Evolutionary conservation across 2,797 vertebrate species (phyloP), one percentile per base, ranked within the genome.

Genomic region (Aplochiton taeniatus): DNA sequence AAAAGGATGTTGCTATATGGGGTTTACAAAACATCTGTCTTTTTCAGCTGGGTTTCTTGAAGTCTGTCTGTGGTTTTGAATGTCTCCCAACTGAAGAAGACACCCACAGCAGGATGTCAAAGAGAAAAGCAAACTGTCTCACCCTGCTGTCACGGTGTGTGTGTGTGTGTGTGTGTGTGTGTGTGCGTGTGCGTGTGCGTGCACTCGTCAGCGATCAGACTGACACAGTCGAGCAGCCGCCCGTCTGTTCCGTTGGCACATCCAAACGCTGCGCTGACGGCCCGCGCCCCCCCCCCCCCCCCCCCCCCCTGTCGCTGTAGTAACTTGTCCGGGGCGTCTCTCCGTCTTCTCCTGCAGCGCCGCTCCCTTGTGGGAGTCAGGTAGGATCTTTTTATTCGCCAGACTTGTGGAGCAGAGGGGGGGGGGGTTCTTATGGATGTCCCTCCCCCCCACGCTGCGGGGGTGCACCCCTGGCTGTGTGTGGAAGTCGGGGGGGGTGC

Each of bases 111-210:
- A 71, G 63, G 78, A 48, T 76, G 70, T 73, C 62, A 61, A 41
- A 46, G 62, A 63, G 75, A 79, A 83, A 85, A 84, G 87, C 86
- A 61, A 9, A 58, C n/a, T 66, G 77, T 69, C 78, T 83, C 87
- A 81, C 82, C 87, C 83, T 78, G 69, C 72, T 63, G 8, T 4
- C n/a, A 61, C 31, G 11, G 7, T 8, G 43, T 14, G 20, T 9
- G 43, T 55, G 61, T 13, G 48, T 75, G 57, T 7, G n/a, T 17
- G 57, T 7, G 43, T 44, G 14, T 10, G 12, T 13, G 20, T 41
- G 18, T 13, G 41, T 50, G 18, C 20, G 46, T 14, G 51, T 4
- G 31, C 58, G 54, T 12, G 49, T 49, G 4, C 53, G 31, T 19
- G 47, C 61, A 4, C 47, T 4, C 10, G 47, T 0, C 47, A 48